Conservation (phyloP, 2,113 vertebrate species). For the Gallinago media region DNA sequence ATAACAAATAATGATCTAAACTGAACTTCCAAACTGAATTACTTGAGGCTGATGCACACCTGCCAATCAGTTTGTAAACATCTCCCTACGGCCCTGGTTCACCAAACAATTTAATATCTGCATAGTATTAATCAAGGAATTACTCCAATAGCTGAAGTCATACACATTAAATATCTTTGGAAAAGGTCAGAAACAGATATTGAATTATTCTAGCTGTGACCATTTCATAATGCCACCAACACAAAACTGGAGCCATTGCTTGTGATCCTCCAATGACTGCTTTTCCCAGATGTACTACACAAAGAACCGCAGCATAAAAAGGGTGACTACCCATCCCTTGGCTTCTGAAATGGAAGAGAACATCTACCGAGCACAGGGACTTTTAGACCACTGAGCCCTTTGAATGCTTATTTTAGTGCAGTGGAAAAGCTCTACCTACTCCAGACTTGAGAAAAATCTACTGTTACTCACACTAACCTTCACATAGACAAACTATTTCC, state of each 20-base stretch:
- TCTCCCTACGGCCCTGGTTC: neutral
- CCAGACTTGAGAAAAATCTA: neutral
- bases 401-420: neutral
- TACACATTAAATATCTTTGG: neutral
- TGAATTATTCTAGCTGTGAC: neutral
- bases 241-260: neutral
- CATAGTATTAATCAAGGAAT: neutral
- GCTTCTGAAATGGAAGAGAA: neutral
- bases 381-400: neutral
- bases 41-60: neutral
- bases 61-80: neutral
- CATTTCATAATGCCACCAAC: neutral
- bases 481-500: neutral
- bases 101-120: neutral
- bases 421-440: neutral
- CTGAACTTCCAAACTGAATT: neutral
- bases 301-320: neutral
- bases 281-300: neutral
- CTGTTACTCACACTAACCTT: neutral
- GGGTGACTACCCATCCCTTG: neutral
- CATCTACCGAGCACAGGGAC: neutral
- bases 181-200: neutral
- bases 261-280: neutral
- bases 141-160: neutral
- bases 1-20: neutral